A percentile compares a stretch with the other conserved stretches of the same genome.
Conservation (phyloP, 35 echinoderm and acorn worm species). For the Heliocidaris tuberculata region DNA sequence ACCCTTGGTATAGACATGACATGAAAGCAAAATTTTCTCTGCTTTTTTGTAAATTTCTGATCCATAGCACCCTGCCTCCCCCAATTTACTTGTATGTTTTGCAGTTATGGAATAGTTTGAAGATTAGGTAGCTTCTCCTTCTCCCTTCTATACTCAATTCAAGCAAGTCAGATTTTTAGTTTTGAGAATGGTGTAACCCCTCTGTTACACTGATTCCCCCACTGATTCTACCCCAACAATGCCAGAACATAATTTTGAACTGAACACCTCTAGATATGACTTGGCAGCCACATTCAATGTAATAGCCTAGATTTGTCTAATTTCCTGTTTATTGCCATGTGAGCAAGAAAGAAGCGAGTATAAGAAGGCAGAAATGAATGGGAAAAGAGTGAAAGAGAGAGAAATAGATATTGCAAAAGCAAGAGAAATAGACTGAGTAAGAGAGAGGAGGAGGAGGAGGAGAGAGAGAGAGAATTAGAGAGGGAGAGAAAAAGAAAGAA, state of each 20-base stretch:
- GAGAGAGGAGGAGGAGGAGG: neutral
- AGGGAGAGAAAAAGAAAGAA: neutral
- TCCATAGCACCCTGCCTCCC: too few relatives aligned
- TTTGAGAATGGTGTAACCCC: too few relatives aligned
- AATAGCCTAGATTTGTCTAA: slow-evolving; percentile 53
- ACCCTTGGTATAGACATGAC: neutral
- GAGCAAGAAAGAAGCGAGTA: neutral
- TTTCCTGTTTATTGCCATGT: slow-evolving; percentile 50
- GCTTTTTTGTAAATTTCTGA: too few relatives aligned
- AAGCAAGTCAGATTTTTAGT: too few relatives aligned
- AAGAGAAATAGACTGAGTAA: neutral
- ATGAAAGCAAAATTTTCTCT: neutral
- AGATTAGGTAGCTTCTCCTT: too few relatives aligned
- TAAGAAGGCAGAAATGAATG: neutral
- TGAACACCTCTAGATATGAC: neutral
- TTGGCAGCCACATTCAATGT: slow-evolving; percentile 44
- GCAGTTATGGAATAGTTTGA: too few relatives aligned
- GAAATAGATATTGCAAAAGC: neutral
- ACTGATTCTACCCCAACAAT: neutral
- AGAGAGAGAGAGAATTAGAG: neutral
- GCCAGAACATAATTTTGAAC: neutral
- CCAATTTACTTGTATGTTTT: too few relatives aligned
- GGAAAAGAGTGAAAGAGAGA: neutral
- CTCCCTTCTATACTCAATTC: too few relatives aligned
- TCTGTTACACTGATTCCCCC: neutral